phyloP scores from a whole-genome alignment of 2,888 invertebrate genomes.

The Invenusta paracnida region DNA sequence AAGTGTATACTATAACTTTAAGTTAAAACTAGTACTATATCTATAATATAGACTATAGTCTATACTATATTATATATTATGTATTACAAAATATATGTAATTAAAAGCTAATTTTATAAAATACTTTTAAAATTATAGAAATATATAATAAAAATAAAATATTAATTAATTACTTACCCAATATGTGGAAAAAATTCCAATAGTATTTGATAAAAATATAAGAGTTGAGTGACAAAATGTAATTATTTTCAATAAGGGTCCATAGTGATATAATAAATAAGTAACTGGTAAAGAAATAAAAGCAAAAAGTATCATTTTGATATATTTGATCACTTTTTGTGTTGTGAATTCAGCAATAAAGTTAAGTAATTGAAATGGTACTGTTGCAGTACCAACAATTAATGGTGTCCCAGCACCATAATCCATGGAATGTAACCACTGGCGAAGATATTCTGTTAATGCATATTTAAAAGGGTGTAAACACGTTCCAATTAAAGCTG shows the following conservation, averaged over 20 bases:
- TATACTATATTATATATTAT: neutral
- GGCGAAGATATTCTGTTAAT: conserved; percentile 71
- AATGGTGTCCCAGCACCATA: conserved; percentile 61
- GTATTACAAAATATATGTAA: neutral
- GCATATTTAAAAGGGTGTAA: conserved; percentile 87
- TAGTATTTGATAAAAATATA: neutral
- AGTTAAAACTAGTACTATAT: no score
- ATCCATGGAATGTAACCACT: conserved; percentile 66
- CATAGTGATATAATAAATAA: conserved; percentile 28
- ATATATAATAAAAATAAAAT: neutral
- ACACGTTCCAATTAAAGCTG: conserved; percentile 87
- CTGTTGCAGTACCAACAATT: conserved; percentile 55
- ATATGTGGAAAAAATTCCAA: neutral
- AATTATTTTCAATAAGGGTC: neutral
- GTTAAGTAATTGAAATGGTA: conserved; percentile 9
- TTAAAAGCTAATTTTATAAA: neutral
- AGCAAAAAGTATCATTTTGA: conserved; percentile 10
- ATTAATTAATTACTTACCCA: conserved; percentile 19
- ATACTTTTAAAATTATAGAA: neutral
- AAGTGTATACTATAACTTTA: no score
- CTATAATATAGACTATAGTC: conserved; percentile 47
- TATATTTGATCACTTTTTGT: neutral
- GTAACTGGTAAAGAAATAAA: conserved; percentile 22
- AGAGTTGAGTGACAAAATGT: neutral
- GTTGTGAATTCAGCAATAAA: neutral